Conservation (phyloP, 2,888 invertebrate genomes). For the Drosophila multiciliata region DNA sequence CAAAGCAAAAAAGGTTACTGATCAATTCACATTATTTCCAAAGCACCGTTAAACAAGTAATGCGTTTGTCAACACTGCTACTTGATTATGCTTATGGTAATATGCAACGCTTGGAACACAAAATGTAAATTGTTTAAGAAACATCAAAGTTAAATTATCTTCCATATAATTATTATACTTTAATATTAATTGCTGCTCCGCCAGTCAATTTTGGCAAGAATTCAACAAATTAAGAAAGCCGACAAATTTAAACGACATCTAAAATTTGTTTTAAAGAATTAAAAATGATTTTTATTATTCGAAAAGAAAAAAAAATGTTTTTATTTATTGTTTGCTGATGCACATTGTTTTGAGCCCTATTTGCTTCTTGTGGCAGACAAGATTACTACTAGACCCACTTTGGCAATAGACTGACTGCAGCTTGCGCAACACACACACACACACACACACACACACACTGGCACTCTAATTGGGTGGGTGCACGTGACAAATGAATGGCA, state of each 20-base stretch:
- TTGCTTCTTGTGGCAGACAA: slow-evolving; percentile 17
- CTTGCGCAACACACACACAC: slow-evolving; percentile 9
- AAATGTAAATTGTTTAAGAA: background rate
- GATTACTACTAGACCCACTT: slow-evolving; percentile 27
- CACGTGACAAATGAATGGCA: slow-evolving; percentile 42
- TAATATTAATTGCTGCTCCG: background rate
- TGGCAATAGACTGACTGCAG: slow-evolving; percentile 7
- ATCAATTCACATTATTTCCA: background rate
- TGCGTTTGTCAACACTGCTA: background rate
- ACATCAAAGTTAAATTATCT: background rate
- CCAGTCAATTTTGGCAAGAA: background rate
- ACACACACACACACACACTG: background rate
- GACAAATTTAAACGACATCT: no score
- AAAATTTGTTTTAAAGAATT: background rate
- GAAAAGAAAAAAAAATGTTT: background rate
- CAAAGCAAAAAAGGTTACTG: background rate
- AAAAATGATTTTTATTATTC: background rate
- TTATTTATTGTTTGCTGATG: background rate
- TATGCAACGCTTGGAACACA: background rate
- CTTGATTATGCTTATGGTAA: background rate
- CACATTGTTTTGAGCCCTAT: background rate
- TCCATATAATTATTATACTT: background rate
- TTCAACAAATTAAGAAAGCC: no score
- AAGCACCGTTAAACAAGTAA: background rate
- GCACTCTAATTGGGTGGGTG: background rate